Conservation (phyloP, 2,113 vertebrate species). For the Leptosomus discolor region DNA sequence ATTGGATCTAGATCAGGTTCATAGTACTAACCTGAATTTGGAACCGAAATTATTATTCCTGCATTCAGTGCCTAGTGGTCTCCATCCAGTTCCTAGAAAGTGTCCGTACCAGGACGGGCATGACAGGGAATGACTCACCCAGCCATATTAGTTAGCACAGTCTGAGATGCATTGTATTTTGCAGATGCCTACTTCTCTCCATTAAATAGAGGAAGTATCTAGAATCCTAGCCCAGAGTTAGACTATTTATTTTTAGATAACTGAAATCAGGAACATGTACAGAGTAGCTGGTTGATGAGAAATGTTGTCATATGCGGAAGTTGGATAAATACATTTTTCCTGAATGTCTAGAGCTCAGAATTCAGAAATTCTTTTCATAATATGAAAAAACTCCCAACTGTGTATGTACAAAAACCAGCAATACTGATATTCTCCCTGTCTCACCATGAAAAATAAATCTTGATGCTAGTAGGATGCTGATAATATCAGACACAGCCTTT, state of each 20-base stretch:
- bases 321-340: background rate
- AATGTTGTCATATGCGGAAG: background rate
- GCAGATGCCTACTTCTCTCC: background rate
- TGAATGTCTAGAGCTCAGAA: background rate
- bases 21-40: conserved; percentile 10
- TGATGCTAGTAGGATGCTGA: background rate
- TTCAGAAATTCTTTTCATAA: background rate
- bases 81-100: background rate
- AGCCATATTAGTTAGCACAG: background rate
- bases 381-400: background rate
- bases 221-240: background rate
- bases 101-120: background rate
- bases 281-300: background rate
- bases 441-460: background rate
- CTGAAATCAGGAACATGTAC: background rate
- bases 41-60: conserved; percentile 5
- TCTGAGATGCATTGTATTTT: background rate
- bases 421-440: background rate
- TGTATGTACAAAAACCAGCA: background rate
- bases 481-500: background rate
- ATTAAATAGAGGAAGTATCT: background rate
- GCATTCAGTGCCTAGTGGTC: background rate
- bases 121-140: background rate
- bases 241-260: background rate
- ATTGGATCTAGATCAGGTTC: conserved; percentile 53